phyloP scores from a whole-genome alignment of 1,140 invertebrate genomes.

The Marisa cornuarietis region DNA sequence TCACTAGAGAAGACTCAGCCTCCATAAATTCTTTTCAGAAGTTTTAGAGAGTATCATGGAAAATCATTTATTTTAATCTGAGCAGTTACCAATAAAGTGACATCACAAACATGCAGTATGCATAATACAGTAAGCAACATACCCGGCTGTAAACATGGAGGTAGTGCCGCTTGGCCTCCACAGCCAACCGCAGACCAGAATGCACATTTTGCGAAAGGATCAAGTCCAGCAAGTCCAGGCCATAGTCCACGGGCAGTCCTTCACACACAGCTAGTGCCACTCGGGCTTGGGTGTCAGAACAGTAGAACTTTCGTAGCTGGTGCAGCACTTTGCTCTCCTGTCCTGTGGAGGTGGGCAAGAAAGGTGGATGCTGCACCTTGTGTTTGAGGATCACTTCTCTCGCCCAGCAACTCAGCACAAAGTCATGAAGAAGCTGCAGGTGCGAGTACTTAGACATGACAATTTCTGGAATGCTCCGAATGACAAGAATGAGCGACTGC shows the following conservation, averaged over 20 bases:
- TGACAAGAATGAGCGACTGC: slow-evolving; percentile 43
- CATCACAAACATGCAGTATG: too few relatives aligned
- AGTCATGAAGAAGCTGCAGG: slow-evolving; percentile 51
- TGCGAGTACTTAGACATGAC: slow-evolving; percentile 36
- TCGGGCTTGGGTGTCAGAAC: slow-evolving; percentile 41
- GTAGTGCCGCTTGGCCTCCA: slow-evolving; percentile 44
- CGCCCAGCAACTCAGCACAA: slow-evolving; percentile 48
- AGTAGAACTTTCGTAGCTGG: slow-evolving; percentile 40
- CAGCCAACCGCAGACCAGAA: slow-evolving; percentile 29
- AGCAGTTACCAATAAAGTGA: too few relatives aligned
- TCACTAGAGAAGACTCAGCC: too few relatives aligned
- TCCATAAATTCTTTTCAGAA: neutral
- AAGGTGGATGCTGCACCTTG: neutral
- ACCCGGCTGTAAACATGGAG: slow-evolving; percentile 52
- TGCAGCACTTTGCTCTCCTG: slow-evolving; percentile 19
- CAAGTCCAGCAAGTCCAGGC: slow-evolving; percentile 52
- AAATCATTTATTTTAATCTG: too few relatives aligned
- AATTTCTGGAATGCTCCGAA: slow-evolving; percentile 51
- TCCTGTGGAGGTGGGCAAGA: slow-evolving; percentile 3
- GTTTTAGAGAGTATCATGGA: neutral
- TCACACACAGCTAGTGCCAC: slow-evolving; percentile 48
- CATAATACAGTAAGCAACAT: neutral
- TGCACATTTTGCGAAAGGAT: slow-evolving; percentile 37
- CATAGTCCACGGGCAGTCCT: slow-evolving; percentile 48
- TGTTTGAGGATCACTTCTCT: slow-evolving; percentile 1